Conservation (phyloP, 2,888 invertebrate species). For the Sipha maydis region DNA sequence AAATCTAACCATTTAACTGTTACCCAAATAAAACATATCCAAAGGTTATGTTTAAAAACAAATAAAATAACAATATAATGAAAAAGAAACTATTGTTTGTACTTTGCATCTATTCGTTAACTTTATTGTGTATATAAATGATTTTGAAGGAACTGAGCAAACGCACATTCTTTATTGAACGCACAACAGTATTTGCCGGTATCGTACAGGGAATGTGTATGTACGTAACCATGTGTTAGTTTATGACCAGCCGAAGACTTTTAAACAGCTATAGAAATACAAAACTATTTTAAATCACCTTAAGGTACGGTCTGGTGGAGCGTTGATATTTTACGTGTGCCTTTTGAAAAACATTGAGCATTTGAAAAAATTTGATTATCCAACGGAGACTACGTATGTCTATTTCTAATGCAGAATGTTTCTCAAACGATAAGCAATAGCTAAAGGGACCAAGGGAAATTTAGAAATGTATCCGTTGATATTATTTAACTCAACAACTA, state of each 20-base stretch:
- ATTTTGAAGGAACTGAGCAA: neutral
- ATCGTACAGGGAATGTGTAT: neutral
- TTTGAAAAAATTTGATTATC: neutral
- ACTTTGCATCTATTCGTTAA: neutral
- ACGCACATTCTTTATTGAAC: neutral
- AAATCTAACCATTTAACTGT: neutral
- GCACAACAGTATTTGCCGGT: neutral
- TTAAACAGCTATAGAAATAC: neutral
- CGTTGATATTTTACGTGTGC: neutral
- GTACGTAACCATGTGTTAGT: neutral
- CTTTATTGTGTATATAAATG: neutral
- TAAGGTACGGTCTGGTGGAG: neutral
- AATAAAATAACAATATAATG: neutral
- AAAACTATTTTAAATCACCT: neutral
- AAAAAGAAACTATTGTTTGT: neutral
- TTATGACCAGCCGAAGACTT: neutral
- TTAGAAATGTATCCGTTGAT: neutral
- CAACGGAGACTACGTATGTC: neutral
- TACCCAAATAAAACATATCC: neutral
- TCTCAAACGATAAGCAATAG: neutral
- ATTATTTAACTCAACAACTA: too few species aligned
- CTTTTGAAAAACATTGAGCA: neutral
- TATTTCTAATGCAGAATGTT: neutral
- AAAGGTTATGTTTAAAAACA: neutral
- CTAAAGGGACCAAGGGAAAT: neutral